Evolutionary conservation across 2,113 vertebrate genomes (phyloP).

Genomic region (Plectropomus leopardus): DNA sequence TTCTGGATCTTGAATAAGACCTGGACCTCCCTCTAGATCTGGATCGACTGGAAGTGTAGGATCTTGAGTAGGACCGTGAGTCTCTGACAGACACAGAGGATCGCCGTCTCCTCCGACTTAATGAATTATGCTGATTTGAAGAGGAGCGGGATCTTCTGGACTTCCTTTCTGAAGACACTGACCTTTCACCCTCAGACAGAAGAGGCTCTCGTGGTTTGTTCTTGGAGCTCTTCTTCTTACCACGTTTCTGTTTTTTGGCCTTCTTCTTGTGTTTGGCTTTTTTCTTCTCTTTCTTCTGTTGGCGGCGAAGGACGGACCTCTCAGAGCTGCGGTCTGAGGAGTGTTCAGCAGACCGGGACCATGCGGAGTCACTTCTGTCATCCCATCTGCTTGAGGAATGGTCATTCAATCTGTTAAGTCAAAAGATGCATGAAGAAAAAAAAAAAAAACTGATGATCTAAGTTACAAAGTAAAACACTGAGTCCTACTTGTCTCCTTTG

Average conservation of each 20-base stretch:
- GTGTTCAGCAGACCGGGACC: constrained; percentile 90
- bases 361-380: constrained; percentile 89
- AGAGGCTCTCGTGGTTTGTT: constrained; percentile 79
- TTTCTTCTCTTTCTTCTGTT: constrained; percentile 90
- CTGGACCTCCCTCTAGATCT: constrained; percentile 86
- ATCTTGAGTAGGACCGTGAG: constrained; percentile 87
- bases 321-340: constrained; percentile 86
- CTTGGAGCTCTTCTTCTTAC: constrained; percentile 88
- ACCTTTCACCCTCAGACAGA: constrained; percentile 83
- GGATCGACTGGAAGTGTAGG: constrained; percentile 86
- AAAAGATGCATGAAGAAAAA: constrained; percentile 51
- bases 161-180: constrained; percentile 85
- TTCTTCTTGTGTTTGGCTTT: constrained; percentile 95
- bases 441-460: not conserved
- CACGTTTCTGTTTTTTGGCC: constrained; percentile 92
- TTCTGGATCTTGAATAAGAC: constrained; percentile 85
- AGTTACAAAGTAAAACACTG: not conserved
- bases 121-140: constrained; percentile 82
- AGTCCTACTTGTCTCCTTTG: constrained; percentile 94
- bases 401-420: constrained; percentile 87
- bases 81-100: constrained; percentile 85
- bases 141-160: constrained; percentile 85
- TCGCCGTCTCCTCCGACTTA: constrained; percentile 83
- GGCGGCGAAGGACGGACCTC: constrained; percentile 85
- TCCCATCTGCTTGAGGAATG: constrained; percentile 92